Percentiles rank a stretch among this genome's conserved stretches.
These are phyloP conservation scores for Bursaphelenchus mucronatus DNA, from an alignment of 1,140 invertebrate species.

Conservation along the genomic window DNA sequence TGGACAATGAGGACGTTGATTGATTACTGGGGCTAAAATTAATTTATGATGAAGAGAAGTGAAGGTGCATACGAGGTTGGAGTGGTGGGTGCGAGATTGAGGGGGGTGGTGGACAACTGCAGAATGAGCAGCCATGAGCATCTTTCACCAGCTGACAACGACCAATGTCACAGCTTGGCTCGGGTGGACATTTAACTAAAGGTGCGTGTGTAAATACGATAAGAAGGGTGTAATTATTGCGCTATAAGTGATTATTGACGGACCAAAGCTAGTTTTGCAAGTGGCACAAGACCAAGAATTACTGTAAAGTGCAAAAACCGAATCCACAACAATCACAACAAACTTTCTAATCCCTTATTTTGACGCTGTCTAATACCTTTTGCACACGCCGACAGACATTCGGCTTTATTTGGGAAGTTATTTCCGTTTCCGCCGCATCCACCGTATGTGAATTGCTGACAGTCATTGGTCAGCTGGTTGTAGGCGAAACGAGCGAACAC, in stretches of 20 bases:
- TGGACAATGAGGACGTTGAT: slow-evolving; percentile 35
- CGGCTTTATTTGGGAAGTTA: slow-evolving; percentile 37
- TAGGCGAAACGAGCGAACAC: slow-evolving; percentile 45
- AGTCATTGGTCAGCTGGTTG: slow-evolving; percentile 33
- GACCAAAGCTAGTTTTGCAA: too few species aligned
- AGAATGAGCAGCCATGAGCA: slow-evolving; percentile 53
- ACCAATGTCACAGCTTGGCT: slow-evolving; percentile 44
- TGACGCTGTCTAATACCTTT: background rate
- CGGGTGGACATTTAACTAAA: slow-evolving; percentile 43
- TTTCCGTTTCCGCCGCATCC: slow-evolving; percentile 53
- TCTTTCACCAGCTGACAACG: slow-evolving; percentile 58
- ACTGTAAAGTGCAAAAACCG: too few species aligned
- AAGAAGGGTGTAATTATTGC: slow-evolving; percentile 21
- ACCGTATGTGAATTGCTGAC: slow-evolving; percentile 46
- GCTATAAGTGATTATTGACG: too few species aligned
- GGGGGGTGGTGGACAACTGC: slow-evolving; percentile 50
- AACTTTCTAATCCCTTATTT: too few species aligned
- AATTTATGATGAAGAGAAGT: too few species aligned
- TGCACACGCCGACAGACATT: slow-evolving; percentile 24
- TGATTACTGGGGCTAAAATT: background rate
- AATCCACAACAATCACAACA: too few species aligned
- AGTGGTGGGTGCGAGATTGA: slow-evolving; percentile 11
- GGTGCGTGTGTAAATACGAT: slow-evolving; percentile 6
- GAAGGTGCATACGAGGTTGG: background rate
- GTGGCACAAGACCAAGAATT: too few species aligned